These are phyloP conservation scores for Otocyon megalotis DNA, from an alignment of 2,113 vertebrate genomes.

Conservation along the genomic window DNA sequence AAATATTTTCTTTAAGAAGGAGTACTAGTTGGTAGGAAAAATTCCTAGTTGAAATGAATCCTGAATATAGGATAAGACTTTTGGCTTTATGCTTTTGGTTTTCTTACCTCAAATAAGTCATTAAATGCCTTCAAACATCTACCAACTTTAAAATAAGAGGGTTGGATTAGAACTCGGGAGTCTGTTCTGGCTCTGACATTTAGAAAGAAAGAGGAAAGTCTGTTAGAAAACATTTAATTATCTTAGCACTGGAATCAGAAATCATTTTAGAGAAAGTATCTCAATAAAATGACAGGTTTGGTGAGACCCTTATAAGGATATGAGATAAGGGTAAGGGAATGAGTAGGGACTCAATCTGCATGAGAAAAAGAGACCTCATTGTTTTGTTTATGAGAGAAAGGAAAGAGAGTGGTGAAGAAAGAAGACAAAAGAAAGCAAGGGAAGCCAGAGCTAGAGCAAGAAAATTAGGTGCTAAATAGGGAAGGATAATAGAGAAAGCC, in stretches of 20 bases:
- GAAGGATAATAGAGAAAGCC: neutral
- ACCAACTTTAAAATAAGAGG: constrained; percentile 1
- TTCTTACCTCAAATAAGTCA: neutral
- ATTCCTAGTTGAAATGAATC: neutral
- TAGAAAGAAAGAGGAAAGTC: neutral
- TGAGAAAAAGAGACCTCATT: neutral
- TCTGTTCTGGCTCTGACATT: neutral
- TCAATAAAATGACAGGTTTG: neutral
- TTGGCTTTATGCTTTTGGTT: neutral
- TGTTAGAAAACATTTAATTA: neutral
- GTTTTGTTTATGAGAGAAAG: neutral
- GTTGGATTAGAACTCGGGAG: neutral
- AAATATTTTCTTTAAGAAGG: neutral
- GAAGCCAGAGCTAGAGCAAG: neutral
- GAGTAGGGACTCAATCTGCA: neutral
- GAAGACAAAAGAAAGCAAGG: neutral
- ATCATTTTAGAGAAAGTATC: neutral
- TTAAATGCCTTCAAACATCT: neutral
- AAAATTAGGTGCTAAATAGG: neutral
- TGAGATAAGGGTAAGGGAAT: neutral
- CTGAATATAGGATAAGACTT: neutral
- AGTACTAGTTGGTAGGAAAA: neutral
- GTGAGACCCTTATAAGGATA: neutral
- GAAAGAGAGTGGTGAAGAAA: neutral
- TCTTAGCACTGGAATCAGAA: neutral